Percentiles rank a stretch among this genome's conserved stretches.
These are phyloP conservation scores for Sitta carolinensis DNA, from an alignment of 2,797 vertebrate genomes.

Conservation along the genomic window DNA sequence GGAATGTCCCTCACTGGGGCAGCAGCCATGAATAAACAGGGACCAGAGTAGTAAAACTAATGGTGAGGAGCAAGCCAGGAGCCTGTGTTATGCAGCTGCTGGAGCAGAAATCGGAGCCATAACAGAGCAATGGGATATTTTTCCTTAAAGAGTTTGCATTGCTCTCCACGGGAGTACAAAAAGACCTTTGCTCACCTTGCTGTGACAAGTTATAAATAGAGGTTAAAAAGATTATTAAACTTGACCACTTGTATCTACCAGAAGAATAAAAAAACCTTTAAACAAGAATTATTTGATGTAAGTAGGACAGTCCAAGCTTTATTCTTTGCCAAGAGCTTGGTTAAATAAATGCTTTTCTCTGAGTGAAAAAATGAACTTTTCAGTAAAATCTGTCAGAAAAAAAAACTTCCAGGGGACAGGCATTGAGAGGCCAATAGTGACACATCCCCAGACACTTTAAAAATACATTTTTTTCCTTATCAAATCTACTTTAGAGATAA, in stretches of 20 bases:
- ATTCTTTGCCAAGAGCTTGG: neutral
- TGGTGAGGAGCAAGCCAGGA: neutral
- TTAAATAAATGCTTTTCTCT: neutral
- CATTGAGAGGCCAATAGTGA: fast-evolving
- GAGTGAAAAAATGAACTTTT: neutral
- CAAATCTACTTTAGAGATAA: neutral
- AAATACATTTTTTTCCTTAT: neutral
- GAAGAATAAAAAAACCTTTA: neutral
- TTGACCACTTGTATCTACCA: neutral
- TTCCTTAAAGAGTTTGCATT: neutral
- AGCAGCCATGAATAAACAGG: neutral
- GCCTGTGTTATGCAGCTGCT: fast-evolving
- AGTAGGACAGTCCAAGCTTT: neutral
- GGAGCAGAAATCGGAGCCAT: neutral
- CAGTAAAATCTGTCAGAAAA: neutral
- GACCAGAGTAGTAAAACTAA: neutral
- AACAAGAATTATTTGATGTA: neutral
- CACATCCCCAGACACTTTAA: neutral
- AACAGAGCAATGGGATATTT: neutral
- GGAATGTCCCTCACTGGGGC: neutral
- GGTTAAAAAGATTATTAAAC: neutral
- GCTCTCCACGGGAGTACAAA: neutral
- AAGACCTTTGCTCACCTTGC: neutral
- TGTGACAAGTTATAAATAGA: neutral
- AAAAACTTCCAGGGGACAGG: neutral